phyloP scores from a whole-genome alignment of 2,113 vertebrate species.

The Glaucidium brasilianum region DNA sequence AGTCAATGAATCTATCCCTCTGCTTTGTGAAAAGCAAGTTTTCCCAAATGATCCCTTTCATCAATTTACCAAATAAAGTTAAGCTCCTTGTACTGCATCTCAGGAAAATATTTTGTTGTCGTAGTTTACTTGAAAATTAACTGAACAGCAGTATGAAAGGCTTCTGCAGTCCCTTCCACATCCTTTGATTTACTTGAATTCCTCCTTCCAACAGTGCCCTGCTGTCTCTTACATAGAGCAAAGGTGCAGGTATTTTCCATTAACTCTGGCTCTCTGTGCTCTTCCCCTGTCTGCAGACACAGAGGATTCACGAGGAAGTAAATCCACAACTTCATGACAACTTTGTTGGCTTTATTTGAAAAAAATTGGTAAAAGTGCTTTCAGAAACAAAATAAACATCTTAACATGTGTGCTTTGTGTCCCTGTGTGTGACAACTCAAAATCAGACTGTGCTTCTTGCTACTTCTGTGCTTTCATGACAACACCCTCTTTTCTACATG shows the following conservation, averaged over 20 bases:
- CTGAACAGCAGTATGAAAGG: not conserved
- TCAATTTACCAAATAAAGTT: not conserved
- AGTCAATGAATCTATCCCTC: not conserved
- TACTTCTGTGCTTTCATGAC: not conserved
- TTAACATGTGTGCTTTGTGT: not conserved
- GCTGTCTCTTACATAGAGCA: not conserved
- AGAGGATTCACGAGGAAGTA: not conserved
- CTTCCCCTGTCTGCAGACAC: not conserved
- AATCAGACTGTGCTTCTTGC: not conserved
- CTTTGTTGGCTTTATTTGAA: not conserved
- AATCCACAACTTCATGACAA: not conserved
- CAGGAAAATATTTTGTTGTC: not conserved
- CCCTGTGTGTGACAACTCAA: not conserved
- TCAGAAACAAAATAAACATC: not conserved
- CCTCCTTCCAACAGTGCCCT: not conserved
- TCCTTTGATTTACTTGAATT: not conserved
- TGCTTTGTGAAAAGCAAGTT: not conserved
- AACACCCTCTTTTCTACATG: not conserved
- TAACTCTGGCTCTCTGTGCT: not conserved
- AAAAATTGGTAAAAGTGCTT: not conserved
- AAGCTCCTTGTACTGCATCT: not conserved
- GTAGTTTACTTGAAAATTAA: not conserved
- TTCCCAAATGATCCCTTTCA: not conserved
- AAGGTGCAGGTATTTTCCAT: not conserved
- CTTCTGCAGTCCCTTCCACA: not conserved